Conservation (phyloP, 2,888 invertebrate species). For the Rhagium mordax region DNA sequence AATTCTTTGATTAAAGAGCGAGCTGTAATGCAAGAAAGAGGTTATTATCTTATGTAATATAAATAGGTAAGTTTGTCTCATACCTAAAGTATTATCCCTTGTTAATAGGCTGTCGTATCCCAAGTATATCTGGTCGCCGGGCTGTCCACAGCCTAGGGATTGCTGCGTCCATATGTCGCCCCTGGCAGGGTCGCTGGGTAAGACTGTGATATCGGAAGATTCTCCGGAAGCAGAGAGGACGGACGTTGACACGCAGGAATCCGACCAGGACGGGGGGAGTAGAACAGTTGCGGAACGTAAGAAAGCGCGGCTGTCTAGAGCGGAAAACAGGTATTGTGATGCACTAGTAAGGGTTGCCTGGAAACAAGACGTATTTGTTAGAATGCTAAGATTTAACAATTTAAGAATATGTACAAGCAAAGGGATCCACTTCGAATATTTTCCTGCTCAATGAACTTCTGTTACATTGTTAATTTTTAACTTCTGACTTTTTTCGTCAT, state of each 20-base stretch:
- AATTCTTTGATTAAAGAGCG: conserved; percentile 75
- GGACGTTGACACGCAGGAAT: conserved; percentile 68
- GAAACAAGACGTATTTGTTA: conserved; percentile 55
- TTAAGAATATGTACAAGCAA: no score
- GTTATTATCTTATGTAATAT: not conserved
- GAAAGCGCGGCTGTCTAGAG: conserved; percentile 74
- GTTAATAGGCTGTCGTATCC: conserved; percentile 68
- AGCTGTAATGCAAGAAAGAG: conserved; percentile 40
- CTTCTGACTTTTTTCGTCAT: no score
- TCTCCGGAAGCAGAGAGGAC: conserved; percentile 72
- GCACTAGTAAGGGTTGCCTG: conserved; percentile 74
- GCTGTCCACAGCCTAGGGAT: conserved; percentile 74
- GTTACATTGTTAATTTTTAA: no score
- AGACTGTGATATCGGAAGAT: conserved; percentile 72
- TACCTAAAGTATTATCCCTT: conserved; percentile 65
- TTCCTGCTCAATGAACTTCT: no score
- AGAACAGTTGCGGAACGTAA: conserved; percentile 75
- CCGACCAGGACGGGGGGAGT: conserved; percentile 75
- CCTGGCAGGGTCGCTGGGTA: conserved; percentile 71
- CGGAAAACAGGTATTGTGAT: conserved; percentile 73
- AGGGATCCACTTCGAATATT: no score
- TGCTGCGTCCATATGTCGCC: conserved; percentile 77
- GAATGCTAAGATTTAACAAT: no score
- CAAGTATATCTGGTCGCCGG: conserved; percentile 75
- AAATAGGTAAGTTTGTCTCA: conserved; percentile 2